Percentiles rank a stretch among this genome's conserved stretches.
phyloP scores from a whole-genome alignment of 2,113 vertebrate species.

The Anoura caudifer region DNA sequence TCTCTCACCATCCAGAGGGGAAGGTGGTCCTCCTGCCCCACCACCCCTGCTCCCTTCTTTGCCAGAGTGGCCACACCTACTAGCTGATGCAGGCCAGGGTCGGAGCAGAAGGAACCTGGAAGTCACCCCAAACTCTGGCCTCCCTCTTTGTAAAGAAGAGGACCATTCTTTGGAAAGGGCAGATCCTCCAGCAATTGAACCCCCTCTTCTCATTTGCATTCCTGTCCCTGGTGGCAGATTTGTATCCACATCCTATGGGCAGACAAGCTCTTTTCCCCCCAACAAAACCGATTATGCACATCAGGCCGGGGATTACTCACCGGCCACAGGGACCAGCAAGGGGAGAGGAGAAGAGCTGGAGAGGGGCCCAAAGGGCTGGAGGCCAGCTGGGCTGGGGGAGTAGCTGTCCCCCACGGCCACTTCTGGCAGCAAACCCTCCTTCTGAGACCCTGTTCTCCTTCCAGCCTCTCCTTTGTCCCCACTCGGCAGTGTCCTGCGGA shows the following conservation, averaged over 20 bases:
- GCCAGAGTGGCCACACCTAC: background rate
- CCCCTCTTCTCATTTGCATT: slow-evolving; percentile 45
- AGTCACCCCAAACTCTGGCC: background rate
- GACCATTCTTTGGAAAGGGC: background rate
- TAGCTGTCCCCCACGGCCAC: background rate
- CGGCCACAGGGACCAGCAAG: slow-evolving; percentile 23
- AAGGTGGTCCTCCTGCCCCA: background rate
- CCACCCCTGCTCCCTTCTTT: background rate
- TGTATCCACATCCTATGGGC: slow-evolving; percentile 54
- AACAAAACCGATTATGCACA: slow-evolving; percentile 63
- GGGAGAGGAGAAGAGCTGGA: background rate
- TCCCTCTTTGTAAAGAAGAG: background rate
- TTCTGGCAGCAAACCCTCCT: fast-evolving
- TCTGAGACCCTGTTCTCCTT: background rate
- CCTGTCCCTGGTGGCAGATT: background rate
- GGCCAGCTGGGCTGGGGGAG: background rate
- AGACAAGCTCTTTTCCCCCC: slow-evolving; percentile 67
- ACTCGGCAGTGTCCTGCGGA: background rate
- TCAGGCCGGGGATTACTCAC: slow-evolving; percentile 61
- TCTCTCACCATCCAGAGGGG: background rate
- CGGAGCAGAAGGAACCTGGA: background rate
- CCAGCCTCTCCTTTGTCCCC: background rate
- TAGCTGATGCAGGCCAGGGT: background rate
- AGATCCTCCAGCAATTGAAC: background rate
- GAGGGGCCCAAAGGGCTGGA: background rate